Base-by-base conservation (phyloP, 1,140 invertebrate species). In the Zaprionus ghesquierei region DNA sequence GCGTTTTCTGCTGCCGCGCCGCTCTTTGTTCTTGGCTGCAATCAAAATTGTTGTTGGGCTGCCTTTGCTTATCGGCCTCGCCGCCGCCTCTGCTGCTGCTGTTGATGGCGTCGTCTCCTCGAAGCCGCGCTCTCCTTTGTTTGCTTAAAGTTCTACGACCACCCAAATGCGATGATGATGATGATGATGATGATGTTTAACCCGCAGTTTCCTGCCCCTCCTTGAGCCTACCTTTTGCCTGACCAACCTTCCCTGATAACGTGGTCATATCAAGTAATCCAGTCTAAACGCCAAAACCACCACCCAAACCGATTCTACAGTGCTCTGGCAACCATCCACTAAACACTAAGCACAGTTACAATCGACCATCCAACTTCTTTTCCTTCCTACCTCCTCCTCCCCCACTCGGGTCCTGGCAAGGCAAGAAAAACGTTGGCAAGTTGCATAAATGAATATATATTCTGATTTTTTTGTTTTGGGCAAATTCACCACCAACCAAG, bases 111-210 rank as follows among this genome's bases (percentile, higher is more conserved):
- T 20, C 53, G 31, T 22, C 27, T 15, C 51, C 33, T 9, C 5
- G n/a, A 18, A 55, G 56, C 55, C 51, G 50, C 18, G 51, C 25
- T 35, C 25, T 65, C 61, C 70, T 73, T 73, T 73, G 70, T 73
- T 69, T 73, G 63, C 56, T 69, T 20, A 69, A 73, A 73, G 64
- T 69, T 73, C 64, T 73, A 73, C 64, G 64, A 73, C 70, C 70
- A 73, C 50, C 64, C 51, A 73, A 73, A 73, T 69, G 51, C 50
- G 64, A 69, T 41, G 13, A n/a, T 38, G 38, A 62, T 62, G 60
- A 56, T 62, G 23, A 33, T 72, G 33, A 62, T 62, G 60, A 56
- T 62, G 23, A 33, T 72, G 33, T 51, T 72, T 68, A 68, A 73
- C 70, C 56, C 70, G 63, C 56, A 60, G 71, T 44, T 69, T 53